phyloP scores from a whole-genome alignment of 2,113 vertebrate genomes.

The Piaya cayana region DNA sequence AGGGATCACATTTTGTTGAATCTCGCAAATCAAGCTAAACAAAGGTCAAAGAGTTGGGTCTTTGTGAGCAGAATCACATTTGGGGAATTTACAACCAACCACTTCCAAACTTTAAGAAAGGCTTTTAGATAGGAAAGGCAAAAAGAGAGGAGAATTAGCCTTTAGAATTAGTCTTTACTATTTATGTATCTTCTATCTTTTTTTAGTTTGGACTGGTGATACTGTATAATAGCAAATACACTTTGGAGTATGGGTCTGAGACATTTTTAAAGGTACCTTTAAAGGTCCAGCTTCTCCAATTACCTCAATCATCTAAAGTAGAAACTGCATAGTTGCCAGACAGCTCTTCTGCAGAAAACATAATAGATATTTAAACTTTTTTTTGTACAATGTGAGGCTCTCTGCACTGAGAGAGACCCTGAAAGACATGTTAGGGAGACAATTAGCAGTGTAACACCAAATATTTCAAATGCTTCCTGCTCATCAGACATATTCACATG shows the following conservation, averaged over 20 bases:
- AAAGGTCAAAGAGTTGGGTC: not conserved
- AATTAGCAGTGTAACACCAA: not conserved
- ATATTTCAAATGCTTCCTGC: not conserved
- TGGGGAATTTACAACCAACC: not conserved
- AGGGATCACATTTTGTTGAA: not conserved
- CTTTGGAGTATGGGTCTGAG: not conserved
- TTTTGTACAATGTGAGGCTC: not conserved
- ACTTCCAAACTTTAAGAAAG: not conserved
- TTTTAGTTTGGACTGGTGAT: not conserved
- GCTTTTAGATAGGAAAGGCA: not conserved
- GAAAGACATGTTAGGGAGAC: not conserved
- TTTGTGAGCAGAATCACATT: not conserved
- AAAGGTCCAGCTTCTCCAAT: not conserved
- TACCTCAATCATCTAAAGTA: not conserved
- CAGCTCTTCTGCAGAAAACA: not conserved
- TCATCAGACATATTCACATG: not conserved
- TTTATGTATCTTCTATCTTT: not conserved
- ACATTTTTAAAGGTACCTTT: not conserved
- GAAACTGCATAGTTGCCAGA: not conserved
- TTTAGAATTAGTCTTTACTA: not conserved
- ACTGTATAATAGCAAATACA: not conserved
- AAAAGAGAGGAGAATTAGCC: not conserved
- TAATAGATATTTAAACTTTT: not conserved
- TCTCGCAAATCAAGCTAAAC: not conserved
- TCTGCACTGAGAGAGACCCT: too few relatives aligned